These are phyloP conservation scores for Pelusios castaneus DNA, from an alignment of 2,113 vertebrate species.

Conservation along the genomic window DNA sequence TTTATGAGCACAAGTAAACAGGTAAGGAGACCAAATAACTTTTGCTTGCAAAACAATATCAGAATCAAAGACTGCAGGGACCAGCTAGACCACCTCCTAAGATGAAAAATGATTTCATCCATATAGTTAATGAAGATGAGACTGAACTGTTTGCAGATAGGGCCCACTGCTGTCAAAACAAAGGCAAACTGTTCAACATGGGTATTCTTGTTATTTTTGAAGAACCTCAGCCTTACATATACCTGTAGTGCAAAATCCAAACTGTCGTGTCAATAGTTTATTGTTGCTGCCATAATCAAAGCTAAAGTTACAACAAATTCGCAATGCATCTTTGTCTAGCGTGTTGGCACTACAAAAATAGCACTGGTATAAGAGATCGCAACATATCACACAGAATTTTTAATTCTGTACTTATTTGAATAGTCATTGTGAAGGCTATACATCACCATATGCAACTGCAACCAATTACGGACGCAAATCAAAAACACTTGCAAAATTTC, in stretches of 20 bases:
- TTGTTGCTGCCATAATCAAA: neutral
- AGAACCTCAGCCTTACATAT: neutral
- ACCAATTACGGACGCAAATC: neutral
- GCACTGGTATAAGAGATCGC: neutral
- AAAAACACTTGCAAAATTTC: neutral
- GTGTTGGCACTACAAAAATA: no score
- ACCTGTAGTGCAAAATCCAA: neutral
- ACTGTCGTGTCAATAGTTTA: neutral
- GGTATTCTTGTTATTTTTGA: neutral
- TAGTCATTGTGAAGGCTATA: no score
- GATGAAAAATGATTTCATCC: neutral
- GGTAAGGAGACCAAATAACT: fast-evolving
- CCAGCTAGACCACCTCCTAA: neutral
- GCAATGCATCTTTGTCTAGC: neutral
- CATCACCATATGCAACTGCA: neutral
- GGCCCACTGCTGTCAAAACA: neutral
- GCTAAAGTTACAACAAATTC: neutral
- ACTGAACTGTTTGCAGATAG: neutral
- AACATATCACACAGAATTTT: neutral
- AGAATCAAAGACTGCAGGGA: no score
- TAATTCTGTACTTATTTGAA: neutral
- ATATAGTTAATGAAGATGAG: neutral
- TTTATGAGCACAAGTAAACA: neutral
- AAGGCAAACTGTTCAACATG: neutral
- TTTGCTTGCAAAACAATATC: neutral